phyloP scores from a whole-genome alignment of 2,113 vertebrate genomes.

The Nannobrachium achirus region DNA sequence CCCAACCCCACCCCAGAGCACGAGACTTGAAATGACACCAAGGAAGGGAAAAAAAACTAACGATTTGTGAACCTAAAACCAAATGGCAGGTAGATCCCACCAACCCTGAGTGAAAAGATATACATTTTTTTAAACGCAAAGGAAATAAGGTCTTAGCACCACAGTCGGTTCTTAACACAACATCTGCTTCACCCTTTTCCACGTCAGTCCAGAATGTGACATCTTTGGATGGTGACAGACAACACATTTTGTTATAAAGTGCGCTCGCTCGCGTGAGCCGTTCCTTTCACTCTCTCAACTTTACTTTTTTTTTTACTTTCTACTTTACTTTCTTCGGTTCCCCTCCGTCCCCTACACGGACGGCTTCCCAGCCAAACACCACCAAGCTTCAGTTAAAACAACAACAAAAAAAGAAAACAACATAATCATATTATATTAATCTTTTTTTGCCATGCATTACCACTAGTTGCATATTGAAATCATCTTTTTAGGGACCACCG shows the following conservation, averaged over 20 bases:
- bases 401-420: constrained; percentile 38
- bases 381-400: constrained; percentile 57
- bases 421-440: not conserved
- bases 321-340: not conserved
- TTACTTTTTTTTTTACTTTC: not conserved
- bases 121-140: not conserved
- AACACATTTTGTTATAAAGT: constrained; percentile 71
- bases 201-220: constrained; percentile 41
- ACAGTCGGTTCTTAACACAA: constrained; percentile 48
- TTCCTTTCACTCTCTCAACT: constrained; percentile 35
- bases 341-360: constrained; percentile 4
- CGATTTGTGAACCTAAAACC: constrained; percentile 40
- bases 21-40: constrained; percentile 42
- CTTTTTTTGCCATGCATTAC: constrained; percentile 55
- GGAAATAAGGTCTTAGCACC: constrained; percentile 67
- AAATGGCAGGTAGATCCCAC: constrained; percentile 52
- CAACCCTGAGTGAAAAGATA: constrained; percentile 70
- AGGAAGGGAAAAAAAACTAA: not conserved
- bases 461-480: constrained; percentile 71
- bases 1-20: constrained; percentile 21
- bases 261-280: constrained; percentile 59
- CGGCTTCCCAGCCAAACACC: constrained; percentile 28
- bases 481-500: constrained; percentile 55
- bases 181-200: constrained; percentile 37
- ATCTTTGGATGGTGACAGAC: constrained; percentile 55